Conservation (phyloP, 2,113 vertebrate genomes). For the Taxidea taxus region DNA sequence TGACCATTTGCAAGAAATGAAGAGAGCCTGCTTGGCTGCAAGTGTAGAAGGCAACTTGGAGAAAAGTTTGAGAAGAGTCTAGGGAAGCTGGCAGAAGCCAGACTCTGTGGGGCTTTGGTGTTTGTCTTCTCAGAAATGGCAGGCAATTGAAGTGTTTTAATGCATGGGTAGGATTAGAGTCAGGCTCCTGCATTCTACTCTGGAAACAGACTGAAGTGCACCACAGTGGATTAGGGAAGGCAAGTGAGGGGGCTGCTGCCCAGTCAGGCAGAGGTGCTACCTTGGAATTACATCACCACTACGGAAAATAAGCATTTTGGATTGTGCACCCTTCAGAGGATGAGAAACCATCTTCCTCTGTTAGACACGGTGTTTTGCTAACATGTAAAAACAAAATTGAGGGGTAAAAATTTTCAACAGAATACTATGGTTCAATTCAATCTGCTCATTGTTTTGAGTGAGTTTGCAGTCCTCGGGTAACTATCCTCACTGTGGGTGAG, state of each 20-base stretch:
- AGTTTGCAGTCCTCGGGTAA: background rate
- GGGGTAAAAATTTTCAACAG: background rate
- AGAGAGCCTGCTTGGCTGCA: background rate
- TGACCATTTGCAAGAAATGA: background rate
- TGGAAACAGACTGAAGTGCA: background rate
- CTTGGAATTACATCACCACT: background rate
- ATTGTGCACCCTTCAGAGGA: background rate
- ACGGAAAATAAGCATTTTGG: background rate
- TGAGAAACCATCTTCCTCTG: background rate
- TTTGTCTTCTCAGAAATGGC: background rate
- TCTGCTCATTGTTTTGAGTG: background rate
- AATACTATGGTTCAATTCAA: background rate
- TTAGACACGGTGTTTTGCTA: background rate
- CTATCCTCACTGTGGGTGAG: background rate
- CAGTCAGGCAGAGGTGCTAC: background rate
- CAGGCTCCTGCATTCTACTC: background rate
- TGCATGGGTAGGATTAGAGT: background rate
- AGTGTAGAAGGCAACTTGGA: background rate
- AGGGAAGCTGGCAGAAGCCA: background rate
- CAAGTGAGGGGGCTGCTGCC: background rate
- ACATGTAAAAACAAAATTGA: background rate
- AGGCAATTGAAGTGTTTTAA: background rate
- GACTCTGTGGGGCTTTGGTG: background rate
- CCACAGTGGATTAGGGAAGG: background rate
- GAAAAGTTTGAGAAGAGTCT: background rate